Base-by-base conservation (phyloP, 2,888 invertebrate genomes). In the Acholoe squamosa region DNA sequence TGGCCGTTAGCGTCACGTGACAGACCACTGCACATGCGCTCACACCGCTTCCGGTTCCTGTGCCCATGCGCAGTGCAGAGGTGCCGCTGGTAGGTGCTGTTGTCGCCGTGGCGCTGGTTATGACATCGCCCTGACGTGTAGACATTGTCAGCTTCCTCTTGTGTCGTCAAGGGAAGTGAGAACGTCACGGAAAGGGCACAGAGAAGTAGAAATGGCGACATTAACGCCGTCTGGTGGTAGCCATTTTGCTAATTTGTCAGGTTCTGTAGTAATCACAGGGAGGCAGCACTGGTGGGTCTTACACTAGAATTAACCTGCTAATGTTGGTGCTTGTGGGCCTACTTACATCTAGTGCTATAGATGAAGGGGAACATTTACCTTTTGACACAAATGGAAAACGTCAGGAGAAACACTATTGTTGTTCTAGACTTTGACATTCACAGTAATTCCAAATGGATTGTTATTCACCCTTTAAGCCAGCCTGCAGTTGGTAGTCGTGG, bases 171-270 rank as follows among this genome's bases (percentile, higher is more conserved):
- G 31, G 3, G 71, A 25, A 25, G 71, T 71, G 71, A 71, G 14
- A 71, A 71, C 71, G 71, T 71, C 71, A 71, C 71, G 71, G 25
- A 71, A 71, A 0, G 71, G 28, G 28, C 71, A 71, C 71, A 71
- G 28, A 71, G 71, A 71, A 25, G 14, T 28, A n/a, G 0, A 43
- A 43, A 71, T 71, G 71, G 71, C 71, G n/a, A 28, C 71, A 71
- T 71, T 71, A 71, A 28, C 71, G 71, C 71, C 71, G 25, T 28
- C 28, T 71, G 71, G 25, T 71, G 71, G 71, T 28, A 14, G 28
- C 71, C 71, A 28, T 5, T 71, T 28, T 28, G 71, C 25, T 71
- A 25, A 71, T 0, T 71, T 16, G 71, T 71, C 71, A 71, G n/a
- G 71, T 71, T 71, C 25, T n/a, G 28, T 14, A 14, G 28, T 25